phyloP scores from a whole-genome alignment of 2,888 invertebrate genomes.

The Drosophila differens region DNA sequence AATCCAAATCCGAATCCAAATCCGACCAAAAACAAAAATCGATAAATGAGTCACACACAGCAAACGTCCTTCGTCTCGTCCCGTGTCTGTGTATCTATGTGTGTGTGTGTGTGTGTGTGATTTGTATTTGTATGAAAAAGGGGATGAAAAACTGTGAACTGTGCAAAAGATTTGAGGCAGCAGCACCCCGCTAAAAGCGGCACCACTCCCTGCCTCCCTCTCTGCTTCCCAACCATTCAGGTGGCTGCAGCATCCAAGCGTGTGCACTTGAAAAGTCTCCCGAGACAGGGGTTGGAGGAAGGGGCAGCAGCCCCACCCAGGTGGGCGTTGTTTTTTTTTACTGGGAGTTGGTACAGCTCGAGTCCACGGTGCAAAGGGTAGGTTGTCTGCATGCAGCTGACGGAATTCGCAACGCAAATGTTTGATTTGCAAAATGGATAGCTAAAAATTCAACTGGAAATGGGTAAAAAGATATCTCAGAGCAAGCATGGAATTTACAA shows the following conservation, averaged over 20 bases:
- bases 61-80: slow-evolving; percentile 53
- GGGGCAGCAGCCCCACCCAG: neutral
- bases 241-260: slow-evolving; percentile 55
- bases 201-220: neutral
- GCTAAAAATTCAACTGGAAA: too few species aligned
- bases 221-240: slow-evolving; percentile 6
- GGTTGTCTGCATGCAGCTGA: neutral
- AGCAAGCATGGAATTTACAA: neutral
- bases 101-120: slow-evolving; percentile 22
- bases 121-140: slow-evolving; percentile 44
- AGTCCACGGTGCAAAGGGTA: neutral
- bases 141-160: slow-evolving; percentile 63
- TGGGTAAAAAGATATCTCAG: neutral
- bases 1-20: neutral
- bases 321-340: neutral
- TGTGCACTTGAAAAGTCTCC: slow-evolving; percentile 54
- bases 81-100: slow-evolving; percentile 16
- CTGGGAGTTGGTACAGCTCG: slow-evolving; percentile 1
- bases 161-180: slow-evolving; percentile 30
- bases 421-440: neutral
- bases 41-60: slow-evolving; percentile 76
- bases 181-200: slow-evolving; percentile 1
- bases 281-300: neutral
- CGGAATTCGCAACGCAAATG: neutral
- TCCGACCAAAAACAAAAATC: slow-evolving; percentile 57